Conservation (phyloP, 2,797 vertebrate species). For the Heterohyrax brucei region DNA sequence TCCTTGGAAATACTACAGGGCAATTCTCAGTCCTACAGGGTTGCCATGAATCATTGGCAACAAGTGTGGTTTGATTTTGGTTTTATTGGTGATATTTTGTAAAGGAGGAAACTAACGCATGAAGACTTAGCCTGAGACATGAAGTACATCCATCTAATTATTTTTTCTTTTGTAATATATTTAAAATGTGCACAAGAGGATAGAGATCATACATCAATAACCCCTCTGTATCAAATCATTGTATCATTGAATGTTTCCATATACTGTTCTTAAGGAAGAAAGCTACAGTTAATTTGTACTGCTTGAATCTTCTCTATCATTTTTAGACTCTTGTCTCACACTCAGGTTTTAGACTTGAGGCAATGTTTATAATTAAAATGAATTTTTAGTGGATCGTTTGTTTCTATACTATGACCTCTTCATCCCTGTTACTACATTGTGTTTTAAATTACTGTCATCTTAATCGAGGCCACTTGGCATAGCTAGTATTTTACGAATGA, state of each 20-base stretch:
- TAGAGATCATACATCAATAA: not conserved
- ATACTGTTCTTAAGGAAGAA: not conserved
- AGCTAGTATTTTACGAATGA: too few relatives aligned
- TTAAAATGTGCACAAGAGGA: not conserved
- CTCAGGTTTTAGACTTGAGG: not conserved
- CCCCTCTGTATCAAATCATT: not conserved
- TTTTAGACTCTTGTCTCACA: not conserved
- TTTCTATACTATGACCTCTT: not conserved
- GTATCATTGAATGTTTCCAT: not conserved
- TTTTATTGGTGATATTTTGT: too few relatives aligned
- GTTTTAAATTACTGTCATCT: not conserved
- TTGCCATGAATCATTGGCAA: too few relatives aligned
- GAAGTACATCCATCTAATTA: not conserved
- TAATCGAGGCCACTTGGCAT: not conserved
- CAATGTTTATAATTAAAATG: not conserved
- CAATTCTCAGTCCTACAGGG: too few relatives aligned
- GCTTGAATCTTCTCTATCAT: not conserved
- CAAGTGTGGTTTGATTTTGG: too few relatives aligned
- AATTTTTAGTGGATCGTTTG: not conserved
- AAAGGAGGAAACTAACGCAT: too few relatives aligned
- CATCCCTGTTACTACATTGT: not conserved
- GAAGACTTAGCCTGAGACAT: not conserved
- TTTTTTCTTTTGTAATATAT: not conserved
- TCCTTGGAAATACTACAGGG: too few relatives aligned
- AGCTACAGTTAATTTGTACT: not conserved